A percentile compares a stretch with the other conserved stretches of the same genome.
Conservation (phyloP, 2,888 invertebrate species). For the Elegia similella region DNA sequence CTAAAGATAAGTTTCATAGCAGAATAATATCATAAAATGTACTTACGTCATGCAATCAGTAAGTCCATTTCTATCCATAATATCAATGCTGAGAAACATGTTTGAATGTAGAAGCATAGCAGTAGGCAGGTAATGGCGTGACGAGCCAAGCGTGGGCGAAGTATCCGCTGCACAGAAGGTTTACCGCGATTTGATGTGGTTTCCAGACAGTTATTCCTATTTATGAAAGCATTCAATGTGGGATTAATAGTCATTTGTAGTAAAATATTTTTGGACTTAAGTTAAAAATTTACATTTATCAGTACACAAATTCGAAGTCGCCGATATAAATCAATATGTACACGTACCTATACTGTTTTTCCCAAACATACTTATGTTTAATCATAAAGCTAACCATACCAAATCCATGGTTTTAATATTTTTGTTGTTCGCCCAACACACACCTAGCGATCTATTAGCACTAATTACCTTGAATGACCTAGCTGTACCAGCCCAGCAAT, state of each 20-base stretch:
- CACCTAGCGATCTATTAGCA: slow-evolving; percentile 32
- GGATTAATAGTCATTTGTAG: slow-evolving; percentile 6
- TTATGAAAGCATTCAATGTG: slow-evolving; percentile 33
- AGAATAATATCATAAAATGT: neutral
- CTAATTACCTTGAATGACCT: slow-evolving; percentile 31
- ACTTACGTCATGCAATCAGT: slow-evolving; percentile 22
- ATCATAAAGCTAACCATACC: neutral
- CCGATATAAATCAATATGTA: too few species aligned
- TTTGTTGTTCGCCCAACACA: slow-evolving; percentile 36
- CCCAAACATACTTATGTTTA: too few species aligned
- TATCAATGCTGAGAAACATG: slow-evolving; percentile 38
- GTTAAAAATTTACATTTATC: neutral
- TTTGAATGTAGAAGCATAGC: slow-evolving; percentile 42
- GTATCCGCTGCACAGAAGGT: slow-evolving; percentile 42
- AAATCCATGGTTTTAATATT: slow-evolving; percentile 27
- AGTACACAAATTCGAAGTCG: too few species aligned
- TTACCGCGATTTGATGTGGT: slow-evolving; percentile 46
- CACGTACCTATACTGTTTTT: too few species aligned
- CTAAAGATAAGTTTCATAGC: neutral
- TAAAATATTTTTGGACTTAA: neutral
- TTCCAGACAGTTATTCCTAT: slow-evolving; percentile 41
- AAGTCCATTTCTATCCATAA: slow-evolving; percentile 33
- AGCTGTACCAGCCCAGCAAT: neutral
- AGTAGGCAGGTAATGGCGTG: slow-evolving; percentile 53
- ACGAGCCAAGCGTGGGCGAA: slow-evolving; percentile 53